Percentiles rank a stretch among this genome's conserved stretches.
phyloP scores from a whole-genome alignment of 2,888 invertebrate genomes.

The Diaperis boleti region DNA sequence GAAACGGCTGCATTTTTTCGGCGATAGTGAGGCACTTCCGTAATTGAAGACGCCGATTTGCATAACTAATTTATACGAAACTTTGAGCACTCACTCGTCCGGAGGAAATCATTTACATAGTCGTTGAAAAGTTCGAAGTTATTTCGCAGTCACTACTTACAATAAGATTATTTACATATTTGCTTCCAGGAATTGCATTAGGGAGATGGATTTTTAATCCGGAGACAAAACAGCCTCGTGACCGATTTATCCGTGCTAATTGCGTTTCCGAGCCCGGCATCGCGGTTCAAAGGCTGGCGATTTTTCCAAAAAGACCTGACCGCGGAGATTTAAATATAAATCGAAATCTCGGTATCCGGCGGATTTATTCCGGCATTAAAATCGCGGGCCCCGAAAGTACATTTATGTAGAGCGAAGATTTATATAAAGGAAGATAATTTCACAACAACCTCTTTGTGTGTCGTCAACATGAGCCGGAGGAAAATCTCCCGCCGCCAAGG shows the following conservation, averaged over 20 bases:
- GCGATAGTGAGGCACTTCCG: slow-evolving; percentile 32
- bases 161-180: slow-evolving; percentile 50
- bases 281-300: slow-evolving; percentile 18
- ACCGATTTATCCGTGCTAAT: slow-evolving; percentile 43
- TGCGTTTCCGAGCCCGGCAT: too few species aligned
- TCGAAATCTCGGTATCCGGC: slow-evolving; percentile 36
- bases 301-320: slow-evolving; percentile 9
- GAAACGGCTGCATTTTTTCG: slow-evolving; percentile 2
- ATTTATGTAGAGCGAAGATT: slow-evolving; percentile 49
- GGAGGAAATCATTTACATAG: slow-evolving; percentile 52
- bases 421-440: slow-evolving; percentile 53
- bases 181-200: slow-evolving; percentile 44
- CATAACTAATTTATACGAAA: slow-evolving; percentile 49
- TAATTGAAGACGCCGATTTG: slow-evolving; percentile 48
- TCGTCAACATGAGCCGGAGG: slow-evolving; percentile 48
- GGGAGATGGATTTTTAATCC: slow-evolving; percentile 41
- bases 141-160: slow-evolving; percentile 49
- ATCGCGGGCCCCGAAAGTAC: slow-evolving; percentile 46
- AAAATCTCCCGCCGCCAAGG: slow-evolving; percentile 49
- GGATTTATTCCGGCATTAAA: slow-evolving; percentile 41
- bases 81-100: slow-evolving; percentile 50
- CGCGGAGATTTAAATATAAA: slow-evolving; percentile 41
- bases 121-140: slow-evolving; percentile 46
- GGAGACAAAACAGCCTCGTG: slow-evolving; percentile 13
- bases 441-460: slow-evolving; percentile 53